Evolutionary conservation across 2,113 vertebrate species (phyloP).

Genomic region (Ibidorhyncha struthersii): DNA sequence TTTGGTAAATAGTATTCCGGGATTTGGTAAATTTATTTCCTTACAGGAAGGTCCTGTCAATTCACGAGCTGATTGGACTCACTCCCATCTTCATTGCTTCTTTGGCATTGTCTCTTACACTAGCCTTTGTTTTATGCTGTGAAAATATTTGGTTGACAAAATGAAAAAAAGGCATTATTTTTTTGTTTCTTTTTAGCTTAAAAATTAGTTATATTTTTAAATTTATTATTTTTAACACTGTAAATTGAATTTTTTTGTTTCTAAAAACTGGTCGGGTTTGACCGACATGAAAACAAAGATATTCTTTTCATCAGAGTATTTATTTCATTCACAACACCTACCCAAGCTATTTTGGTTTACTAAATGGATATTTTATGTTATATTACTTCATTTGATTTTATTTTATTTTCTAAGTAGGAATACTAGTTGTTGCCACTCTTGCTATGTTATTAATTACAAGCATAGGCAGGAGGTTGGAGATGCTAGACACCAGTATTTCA

Average conservation of each 20-base stretch:
- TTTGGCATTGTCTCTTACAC: background rate
- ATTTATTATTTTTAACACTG: fast-evolving
- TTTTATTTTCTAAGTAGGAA: background rate
- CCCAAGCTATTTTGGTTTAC: background rate
- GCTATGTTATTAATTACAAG: background rate
- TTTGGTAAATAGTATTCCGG: background rate
- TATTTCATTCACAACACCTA: background rate
- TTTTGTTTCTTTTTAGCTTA: background rate
- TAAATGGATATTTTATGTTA: background rate
- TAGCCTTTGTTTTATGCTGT: background rate
- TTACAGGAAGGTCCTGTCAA: background rate
- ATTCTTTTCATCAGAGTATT: background rate
- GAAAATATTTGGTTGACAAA: background rate
- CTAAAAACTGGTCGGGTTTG: background rate
- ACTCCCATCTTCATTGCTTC: background rate
- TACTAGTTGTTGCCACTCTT: background rate
- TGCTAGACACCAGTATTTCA: background rate
- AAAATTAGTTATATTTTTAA: background rate
- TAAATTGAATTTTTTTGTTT: background rate
- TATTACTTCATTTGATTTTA: background rate
- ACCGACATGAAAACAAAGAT: background rate
- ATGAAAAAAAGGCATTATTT: fast-evolving
- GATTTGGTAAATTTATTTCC: background rate
- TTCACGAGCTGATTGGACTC: background rate
- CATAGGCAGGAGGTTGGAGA: background rate